Evolutionary conservation across 2,888 invertebrate species (phyloP), one percentile per base, ranked within the genome.

Genomic region (Maniola hyperantus): DNA sequence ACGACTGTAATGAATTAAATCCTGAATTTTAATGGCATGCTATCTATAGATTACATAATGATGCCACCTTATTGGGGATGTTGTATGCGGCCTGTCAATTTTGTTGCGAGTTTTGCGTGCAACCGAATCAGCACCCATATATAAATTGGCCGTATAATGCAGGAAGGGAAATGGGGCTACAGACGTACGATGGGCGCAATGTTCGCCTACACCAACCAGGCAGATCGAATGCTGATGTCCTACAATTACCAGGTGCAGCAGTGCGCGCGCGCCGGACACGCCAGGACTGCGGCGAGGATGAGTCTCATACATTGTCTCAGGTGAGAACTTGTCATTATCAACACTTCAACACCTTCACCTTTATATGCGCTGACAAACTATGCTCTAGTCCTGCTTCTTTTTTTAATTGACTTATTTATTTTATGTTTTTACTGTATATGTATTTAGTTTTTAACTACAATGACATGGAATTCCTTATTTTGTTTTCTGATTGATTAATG

Each of bases 291-390:
- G 76, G 73, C 67, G 80, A 84, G 91, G 72, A 95, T 97, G 91
- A 96, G 96, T 85, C 96, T 97, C 73, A 91, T 96, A 75, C 96
- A 97, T 83, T 97, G 97, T 88, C 93, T 97, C 76, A 95, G 95
- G 95, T 96, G 85, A 90, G 91, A 50, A 42, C 57, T 6, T 13
- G 6, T 44, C n/a, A 15, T 46, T 46, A 46, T 15, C 26, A 26
- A 4, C 26, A 26, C 26, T 26, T 26, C 26, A 26, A 4, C 26
- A 26, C 26, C n/a, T n/a, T n/a, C n/a, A n/a, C n/a, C n/a, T n/a
- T n/a, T n/a, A n/a, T n/a, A n/a, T n/a, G n/a, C n/a, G n/a, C n/a
- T n/a, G n/a, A n/a, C n/a, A n/a, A n/a, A n/a, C n/a, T n/a, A n/a
- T n/a, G n/a, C n/a, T n/a, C n/a, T n/a, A n/a, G n/a, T n/a, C 6